A percentile compares a stretch with the other conserved stretches of the same genome.
These are phyloP conservation scores for Phytoseiulus persimilis DNA, from an alignment of 2,888 invertebrate genomes.

Conservation along the genomic window DNA sequence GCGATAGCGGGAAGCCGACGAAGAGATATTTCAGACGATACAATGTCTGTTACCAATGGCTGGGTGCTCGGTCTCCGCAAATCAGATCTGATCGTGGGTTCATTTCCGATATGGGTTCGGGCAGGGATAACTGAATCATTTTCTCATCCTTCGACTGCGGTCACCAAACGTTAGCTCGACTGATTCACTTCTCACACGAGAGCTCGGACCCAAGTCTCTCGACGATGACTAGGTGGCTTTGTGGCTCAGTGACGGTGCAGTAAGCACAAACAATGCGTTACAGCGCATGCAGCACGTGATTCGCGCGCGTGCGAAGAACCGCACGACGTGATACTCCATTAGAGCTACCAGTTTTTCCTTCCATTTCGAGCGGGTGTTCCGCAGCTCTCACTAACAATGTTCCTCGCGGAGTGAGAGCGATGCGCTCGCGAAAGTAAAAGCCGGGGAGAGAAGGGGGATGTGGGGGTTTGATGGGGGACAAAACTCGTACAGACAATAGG, in stretches of 20 bases:
- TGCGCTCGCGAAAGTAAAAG: not conserved
- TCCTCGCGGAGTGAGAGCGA: not conserved
- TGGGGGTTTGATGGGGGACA: too few relatives aligned
- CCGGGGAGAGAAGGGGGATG: not conserved
- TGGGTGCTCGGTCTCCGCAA: not conserved
- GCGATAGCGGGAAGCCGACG: not conserved
- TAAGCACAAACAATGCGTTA: not conserved
- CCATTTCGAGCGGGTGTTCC: not conserved
- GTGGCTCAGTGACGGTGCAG: not conserved
- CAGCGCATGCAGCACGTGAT: not conserved
- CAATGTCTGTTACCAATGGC: not conserved
- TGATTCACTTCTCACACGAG: not conserved
- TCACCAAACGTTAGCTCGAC: not conserved
- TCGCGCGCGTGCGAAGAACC: not conserved
- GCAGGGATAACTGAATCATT: not conserved
- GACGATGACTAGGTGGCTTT: not conserved
- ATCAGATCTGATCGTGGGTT: not conserved
- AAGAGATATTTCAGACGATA: not conserved
- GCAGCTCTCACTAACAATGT: not conserved
- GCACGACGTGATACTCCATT: not conserved
- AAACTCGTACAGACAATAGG: not conserved
- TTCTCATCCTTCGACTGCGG: not conserved
- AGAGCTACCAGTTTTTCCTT: not conserved
- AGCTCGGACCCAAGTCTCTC: not conserved
- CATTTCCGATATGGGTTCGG: not conserved